A percentile compares a stretch with the other conserved stretches of the same genome.
Conservation (phyloP, 2,797 vertebrate genomes). For the Typhlichthys subterraneus region DNA sequence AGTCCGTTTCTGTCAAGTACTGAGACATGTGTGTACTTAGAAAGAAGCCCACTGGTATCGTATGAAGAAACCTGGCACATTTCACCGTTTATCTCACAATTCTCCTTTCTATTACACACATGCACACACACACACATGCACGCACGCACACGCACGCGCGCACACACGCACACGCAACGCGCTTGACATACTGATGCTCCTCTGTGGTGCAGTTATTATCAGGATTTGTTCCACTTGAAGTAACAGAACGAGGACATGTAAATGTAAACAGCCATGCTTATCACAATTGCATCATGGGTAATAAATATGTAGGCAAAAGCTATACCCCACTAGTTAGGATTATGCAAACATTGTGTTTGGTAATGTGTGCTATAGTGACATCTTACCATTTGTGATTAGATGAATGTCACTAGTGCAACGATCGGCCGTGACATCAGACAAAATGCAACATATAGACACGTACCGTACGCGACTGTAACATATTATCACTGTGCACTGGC, state of each 20-base stretch:
- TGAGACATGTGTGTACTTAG: too few species aligned
- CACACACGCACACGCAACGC: neutral
- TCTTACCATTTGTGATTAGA: too few species aligned
- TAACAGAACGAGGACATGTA: constrained; percentile 15
- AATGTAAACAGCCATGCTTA: constrained; percentile 21
- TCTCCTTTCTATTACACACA: neutral
- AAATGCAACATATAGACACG: neutral
- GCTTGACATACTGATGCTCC: neutral
- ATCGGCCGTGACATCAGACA: too few species aligned
- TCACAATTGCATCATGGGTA: constrained; percentile 10
- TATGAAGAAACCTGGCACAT: neutral
- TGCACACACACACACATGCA: constrained; percentile 2
- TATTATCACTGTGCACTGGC: too few species aligned
- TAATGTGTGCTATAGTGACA: too few species aligned
- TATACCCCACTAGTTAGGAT: too few species aligned
- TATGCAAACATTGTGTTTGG: too few species aligned
- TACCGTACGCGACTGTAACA: neutral
- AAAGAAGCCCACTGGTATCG: too few species aligned
- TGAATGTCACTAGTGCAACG: too few species aligned
- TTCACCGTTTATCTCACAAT: neutral
- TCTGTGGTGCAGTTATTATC: constrained; percentile 17
- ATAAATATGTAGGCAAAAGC: too few species aligned
- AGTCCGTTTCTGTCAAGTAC: too few species aligned
- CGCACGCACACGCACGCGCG: neutral
- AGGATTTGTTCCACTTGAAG: constrained; percentile 28